phyloP scores from a whole-genome alignment of 2,113 vertebrate species.

The Megaceryle maxima region DNA sequence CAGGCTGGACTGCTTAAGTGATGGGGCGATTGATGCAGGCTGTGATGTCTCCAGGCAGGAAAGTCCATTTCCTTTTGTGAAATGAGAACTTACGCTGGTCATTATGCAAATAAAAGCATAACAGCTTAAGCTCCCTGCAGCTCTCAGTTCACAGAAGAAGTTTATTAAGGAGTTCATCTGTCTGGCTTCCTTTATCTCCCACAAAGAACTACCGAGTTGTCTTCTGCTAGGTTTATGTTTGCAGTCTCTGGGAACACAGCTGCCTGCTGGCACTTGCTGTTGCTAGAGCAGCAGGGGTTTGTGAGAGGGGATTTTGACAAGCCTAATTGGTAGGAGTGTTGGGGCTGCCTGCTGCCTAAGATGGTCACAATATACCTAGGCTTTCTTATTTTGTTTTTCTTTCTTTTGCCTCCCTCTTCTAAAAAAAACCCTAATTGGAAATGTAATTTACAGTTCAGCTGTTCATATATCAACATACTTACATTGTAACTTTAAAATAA shows the following conservation, averaged over 20 bases:
- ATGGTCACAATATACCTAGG: background rate
- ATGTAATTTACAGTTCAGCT: background rate
- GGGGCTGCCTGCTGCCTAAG: slow-evolving; percentile 9
- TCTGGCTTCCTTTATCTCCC: background rate
- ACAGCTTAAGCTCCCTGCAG: slow-evolving; percentile 2
- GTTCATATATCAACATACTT: background rate
- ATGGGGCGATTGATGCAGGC: background rate
- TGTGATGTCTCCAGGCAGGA: background rate
- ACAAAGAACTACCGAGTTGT: slow-evolving; percentile 17
- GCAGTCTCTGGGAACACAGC: background rate
- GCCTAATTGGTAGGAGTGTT: slow-evolving; percentile 12
- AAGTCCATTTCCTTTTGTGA: slow-evolving; percentile 19
- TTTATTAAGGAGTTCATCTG: background rate
- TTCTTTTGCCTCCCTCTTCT: background rate
- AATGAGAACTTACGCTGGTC: background rate
- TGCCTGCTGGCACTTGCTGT: slow-evolving; percentile 22
- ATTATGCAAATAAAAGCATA: slow-evolving; percentile 40
- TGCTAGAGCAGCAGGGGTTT: slow-evolving; percentile 2
- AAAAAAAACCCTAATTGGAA: background rate
- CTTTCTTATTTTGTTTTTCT: background rate
- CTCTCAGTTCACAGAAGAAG: background rate
- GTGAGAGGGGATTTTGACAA: background rate
- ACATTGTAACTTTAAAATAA: background rate
- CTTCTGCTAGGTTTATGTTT: slow-evolving; percentile 18
- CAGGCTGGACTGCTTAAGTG: background rate